Conservation (phyloP, 2,888 invertebrate genomes). For the Hypsopygia costalis region DNA sequence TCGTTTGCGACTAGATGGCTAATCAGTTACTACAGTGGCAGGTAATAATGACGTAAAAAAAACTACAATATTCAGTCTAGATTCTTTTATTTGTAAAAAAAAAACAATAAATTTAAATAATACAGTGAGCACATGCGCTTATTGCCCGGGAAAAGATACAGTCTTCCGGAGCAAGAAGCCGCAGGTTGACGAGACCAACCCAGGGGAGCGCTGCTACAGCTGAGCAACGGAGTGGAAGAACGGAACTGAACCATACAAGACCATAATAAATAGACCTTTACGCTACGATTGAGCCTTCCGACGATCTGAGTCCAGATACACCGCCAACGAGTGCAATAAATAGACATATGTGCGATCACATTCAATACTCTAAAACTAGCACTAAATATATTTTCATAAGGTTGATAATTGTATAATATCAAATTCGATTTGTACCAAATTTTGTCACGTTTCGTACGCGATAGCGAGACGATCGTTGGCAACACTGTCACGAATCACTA, state of each 20-base stretch:
- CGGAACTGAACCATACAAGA: conserved; percentile 14
- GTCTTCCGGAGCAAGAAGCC: conserved; percentile 79
- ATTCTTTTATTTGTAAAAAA: conserved; percentile 76
- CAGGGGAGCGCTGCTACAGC: conserved; percentile 6
- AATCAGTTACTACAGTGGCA: too few relatives aligned
- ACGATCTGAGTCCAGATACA: conserved; percentile 12
- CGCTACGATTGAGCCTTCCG: conserved; percentile 41
- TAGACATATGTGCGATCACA: conserved; percentile 65
- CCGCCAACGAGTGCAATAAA: conserved; percentile 51
- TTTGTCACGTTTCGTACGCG: conserved; percentile 32
- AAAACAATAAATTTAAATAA: conserved; percentile 71
- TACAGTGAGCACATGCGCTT: conserved; percentile 71
- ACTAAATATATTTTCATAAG: conserved; percentile 44
- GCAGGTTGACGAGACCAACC: conserved; percentile 31
- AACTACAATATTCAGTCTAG: conserved; percentile 61
- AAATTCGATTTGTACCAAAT: conserved; percentile 72
- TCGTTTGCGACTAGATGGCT: too few relatives aligned
- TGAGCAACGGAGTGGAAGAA: not conserved
- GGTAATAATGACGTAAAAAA: too few relatives aligned
- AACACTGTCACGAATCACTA: not conserved
- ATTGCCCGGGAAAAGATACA: conserved; percentile 75
- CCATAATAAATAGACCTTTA: conserved; percentile 35
- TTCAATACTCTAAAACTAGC: conserved; percentile 49
- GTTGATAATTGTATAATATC: conserved; percentile 49
- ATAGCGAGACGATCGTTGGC: not conserved